Evolutionary conservation across 2,888 invertebrate species (phyloP).

Genomic region (Limnephilus marmoratus): DNA sequence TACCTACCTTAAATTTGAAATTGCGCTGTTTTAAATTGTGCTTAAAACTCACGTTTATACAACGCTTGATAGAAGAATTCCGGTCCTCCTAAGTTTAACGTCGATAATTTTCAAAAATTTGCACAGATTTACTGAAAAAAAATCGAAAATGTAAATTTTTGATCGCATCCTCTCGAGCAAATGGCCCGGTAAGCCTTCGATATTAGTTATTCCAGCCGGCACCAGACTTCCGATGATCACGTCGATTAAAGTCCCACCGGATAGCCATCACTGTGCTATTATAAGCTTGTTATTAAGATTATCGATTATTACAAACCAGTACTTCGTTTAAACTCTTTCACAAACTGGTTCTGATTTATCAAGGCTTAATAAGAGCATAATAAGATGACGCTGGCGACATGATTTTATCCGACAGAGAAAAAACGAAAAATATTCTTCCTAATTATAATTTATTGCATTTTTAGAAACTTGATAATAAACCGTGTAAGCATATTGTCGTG

Average conservation of each 20-base stretch:
- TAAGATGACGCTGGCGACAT: neutral
- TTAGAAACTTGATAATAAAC: neutral
- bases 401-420: neutral
- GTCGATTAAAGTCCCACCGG: conserved; percentile 24
- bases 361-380: neutral
- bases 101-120: neutral
- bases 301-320: conserved; percentile 2
- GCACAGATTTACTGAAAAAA: neutral
- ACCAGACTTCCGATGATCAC: conserved; percentile 26
- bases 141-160: neutral
- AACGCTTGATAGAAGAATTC: neutral
- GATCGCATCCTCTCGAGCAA: neutral
- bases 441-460: neutral
- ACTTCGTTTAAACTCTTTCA: neutral
- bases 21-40: neutral
- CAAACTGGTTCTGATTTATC: neutral
- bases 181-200: neutral
- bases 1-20: neutral
- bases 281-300: neutral
- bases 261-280: conserved; percentile 4
- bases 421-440: neutral
- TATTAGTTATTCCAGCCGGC: neutral
- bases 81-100: neutral
- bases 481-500: neutral
- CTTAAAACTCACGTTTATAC: neutral